Percentiles rank a stretch among this genome's conserved stretches.
phyloP scores from a whole-genome alignment of 2,797 vertebrate genomes.

The Yasuhikotakia modesta region DNA sequence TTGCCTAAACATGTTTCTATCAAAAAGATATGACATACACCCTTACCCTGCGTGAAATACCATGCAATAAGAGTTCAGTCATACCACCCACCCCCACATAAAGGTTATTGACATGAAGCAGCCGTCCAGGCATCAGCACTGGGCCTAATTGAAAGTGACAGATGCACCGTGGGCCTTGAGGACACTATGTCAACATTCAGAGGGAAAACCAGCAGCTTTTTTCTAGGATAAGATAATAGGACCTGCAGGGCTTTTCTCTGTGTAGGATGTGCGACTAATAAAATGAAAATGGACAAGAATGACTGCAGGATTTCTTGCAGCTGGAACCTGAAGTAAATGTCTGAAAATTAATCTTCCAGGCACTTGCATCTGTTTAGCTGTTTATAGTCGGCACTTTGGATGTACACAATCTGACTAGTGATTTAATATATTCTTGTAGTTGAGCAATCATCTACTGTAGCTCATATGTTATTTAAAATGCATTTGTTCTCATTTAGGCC shows the following conservation, averaged over 20 bases:
- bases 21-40: not conserved
- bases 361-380: conserved; percentile 9
- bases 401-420: not conserved
- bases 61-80: conserved; percentile 9
- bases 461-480: not conserved
- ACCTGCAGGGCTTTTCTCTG: conserved; percentile 65
- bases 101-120: conserved; percentile 71
- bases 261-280: conserved; percentile 64
- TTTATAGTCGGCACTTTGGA: not conserved
- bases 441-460: not conserved
- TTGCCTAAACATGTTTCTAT: not conserved
- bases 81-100: conserved; percentile 26
- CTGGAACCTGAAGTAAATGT: conserved; percentile 31
- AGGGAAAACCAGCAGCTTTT: conserved; percentile 60
- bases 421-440: not conserved
- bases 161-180: conserved; percentile 60
- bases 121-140: conserved; percentile 53
- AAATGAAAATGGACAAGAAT: conserved; percentile 61
- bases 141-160: conserved; percentile 77
- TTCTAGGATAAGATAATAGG: conserved; percentile 59
- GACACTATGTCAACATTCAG: conserved; percentile 49
- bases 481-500: not conserved
- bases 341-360: conserved; percentile 18
- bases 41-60: not conserved
- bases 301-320: not conserved